phyloP scores from a whole-genome alignment of 2,888 invertebrate genomes.

The Lycocerus yunnanus region DNA sequence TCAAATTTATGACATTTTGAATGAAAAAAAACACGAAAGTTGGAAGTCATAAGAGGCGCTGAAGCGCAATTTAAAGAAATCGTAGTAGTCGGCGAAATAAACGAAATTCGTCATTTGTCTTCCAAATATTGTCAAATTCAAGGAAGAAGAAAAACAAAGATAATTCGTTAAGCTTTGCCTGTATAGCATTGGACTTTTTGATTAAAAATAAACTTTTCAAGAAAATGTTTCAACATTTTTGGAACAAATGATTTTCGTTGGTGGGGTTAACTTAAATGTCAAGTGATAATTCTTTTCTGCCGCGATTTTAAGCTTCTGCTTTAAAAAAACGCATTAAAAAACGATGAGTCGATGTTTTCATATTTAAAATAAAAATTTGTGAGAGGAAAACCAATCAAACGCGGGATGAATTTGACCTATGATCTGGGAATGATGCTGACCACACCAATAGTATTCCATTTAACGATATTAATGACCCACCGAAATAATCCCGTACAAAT shows the following conservation, averaged over 20 bases:
- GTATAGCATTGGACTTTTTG: no score
- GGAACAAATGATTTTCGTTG: neutral
- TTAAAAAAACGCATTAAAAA: neutral
- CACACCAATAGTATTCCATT: conserved; percentile 16
- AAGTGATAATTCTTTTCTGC: neutral
- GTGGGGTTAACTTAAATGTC: neutral
- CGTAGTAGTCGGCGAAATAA: neutral
- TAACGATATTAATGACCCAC: conserved; percentile 6
- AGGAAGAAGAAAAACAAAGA: neutral
- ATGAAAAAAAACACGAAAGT: neutral
- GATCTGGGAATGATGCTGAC: conserved; percentile 18
- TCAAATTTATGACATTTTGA: neutral
- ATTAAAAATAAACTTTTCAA: neutral
- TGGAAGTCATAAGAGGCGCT: neutral
- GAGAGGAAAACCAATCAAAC: conserved; percentile 12
- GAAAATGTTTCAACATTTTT: neutral
- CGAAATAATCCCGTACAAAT: neutral
- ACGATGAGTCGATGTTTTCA: neutral
- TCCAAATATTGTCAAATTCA: neutral
- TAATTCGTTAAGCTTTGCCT: neutral
- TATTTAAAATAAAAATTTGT: conserved; percentile 9
- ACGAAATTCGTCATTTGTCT: neutral
- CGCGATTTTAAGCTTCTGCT: neutral
- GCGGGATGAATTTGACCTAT: conserved; percentile 28
- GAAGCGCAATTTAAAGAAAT: neutral